A percentile compares a stretch with the other conserved stretches of the same genome.
Evolutionary conservation across 1,140 invertebrate genomes (phyloP).

Genomic region (Littorina saxatilis): DNA sequence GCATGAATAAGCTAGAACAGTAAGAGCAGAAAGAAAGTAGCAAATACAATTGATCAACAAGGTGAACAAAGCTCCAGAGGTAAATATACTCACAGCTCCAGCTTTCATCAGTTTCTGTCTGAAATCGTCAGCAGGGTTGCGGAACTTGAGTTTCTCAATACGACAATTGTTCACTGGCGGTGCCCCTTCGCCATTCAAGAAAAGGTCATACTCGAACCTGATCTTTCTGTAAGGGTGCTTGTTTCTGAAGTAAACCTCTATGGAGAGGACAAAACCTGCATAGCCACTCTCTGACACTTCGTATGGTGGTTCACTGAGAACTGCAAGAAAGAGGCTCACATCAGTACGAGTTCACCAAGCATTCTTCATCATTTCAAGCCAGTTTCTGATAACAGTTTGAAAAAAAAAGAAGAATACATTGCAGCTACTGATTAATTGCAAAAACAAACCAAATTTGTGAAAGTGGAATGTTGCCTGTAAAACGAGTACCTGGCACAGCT

Average conservation of each 20-base stretch:
- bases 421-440: too few relatives aligned
- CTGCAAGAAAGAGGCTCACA: slow-evolving; percentile 49
- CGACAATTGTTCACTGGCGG: slow-evolving; percentile 82
- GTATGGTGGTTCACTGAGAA: slow-evolving; percentile 91
- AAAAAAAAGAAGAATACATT: too few relatives aligned
- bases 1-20: too few relatives aligned
- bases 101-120: slow-evolving; percentile 90
- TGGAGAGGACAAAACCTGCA: slow-evolving; percentile 92
- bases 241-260: slow-evolving; percentile 93
- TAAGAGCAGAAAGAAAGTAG: too few relatives aligned
- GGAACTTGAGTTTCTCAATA: slow-evolving; percentile 87
- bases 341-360: neutral
- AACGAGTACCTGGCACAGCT: too few relatives aligned
- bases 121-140: slow-evolving; percentile 92
- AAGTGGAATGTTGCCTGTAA: too few relatives aligned
- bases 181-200: slow-evolving; percentile 83
- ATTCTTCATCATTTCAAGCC: too few relatives aligned
- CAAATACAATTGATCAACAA: too few relatives aligned
- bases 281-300: slow-evolving; percentile 93
- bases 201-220: slow-evolving; percentile 90
- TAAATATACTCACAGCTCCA: slow-evolving; percentile 82
- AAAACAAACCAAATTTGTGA: too few relatives aligned
- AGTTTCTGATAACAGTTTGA: too few relatives aligned
- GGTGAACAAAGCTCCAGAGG: neutral
- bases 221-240: slow-evolving; percentile 94